Evolutionary conservation across 2,113 vertebrate genomes (phyloP), one percentile per base, ranked within the genome.

Genomic region (Pandion haliaetus): DNA sequence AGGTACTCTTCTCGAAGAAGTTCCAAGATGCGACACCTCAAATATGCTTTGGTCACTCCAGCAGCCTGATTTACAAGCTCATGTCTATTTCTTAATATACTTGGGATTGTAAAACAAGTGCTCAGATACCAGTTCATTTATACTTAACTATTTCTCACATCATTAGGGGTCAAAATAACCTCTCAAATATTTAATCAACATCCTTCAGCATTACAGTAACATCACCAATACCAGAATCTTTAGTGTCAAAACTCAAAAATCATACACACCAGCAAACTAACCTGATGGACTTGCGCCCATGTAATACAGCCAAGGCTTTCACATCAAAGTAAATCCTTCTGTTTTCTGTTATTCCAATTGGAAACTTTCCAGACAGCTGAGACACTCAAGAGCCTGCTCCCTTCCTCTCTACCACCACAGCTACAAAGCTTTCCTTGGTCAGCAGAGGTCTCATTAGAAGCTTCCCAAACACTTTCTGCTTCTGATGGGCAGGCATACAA

Each of bases 51-150:
- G 2, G 28, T 47, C 9, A 9, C 73, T 26, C 8, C 1, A 8
- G 36, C 61, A 67, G 66, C 44, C 32, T 45, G 32, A 24, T 29
- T 54, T 9, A 70, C 29, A 29, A 38, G 28, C 42, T 82, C 1
- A 0, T 8, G 13, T 24, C 29, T 44, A 1, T 45, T 73, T 59
- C 40, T 4, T 12, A 10, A 1, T 3, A 7, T 4, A 21, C 15
- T 29, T 1, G 0, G n/a, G 17, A 20, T 9, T 38, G 14, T 57
- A 42, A 12, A 24, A 18, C 19, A 12, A 28, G 38, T n/a, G 45
- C 47, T 67, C 12, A 6, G 12, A 17, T 31, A 32, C 26, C 29
- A 49, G 50, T 5, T 23, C 7, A 6, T 20, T 47, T 70, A 40
- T 19, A 15, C 40, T 61, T 36, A 47, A 1, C 14, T 73, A 42